These are phyloP conservation scores for Noctilio leporinus DNA, from an alignment of 2,113 vertebrate species.

Conservation along the genomic window DNA sequence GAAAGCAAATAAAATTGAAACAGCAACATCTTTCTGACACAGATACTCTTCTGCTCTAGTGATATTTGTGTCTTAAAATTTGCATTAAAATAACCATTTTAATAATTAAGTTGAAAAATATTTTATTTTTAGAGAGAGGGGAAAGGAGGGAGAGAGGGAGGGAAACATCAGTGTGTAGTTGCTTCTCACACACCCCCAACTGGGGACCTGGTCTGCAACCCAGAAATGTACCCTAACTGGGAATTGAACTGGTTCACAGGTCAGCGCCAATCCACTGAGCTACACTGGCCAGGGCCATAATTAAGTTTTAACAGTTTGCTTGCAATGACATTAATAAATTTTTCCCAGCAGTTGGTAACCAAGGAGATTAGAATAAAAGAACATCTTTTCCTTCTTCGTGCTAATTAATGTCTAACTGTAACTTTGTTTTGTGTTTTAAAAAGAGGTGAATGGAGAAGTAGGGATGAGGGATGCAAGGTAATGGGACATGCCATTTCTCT, in stretches of 20 bases:
- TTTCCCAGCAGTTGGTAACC: conserved; percentile 14
- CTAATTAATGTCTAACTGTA: conserved; percentile 59
- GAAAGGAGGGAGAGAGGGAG: no score
- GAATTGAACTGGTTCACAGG: no score
- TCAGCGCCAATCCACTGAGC: no score
- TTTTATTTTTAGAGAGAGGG: no score
- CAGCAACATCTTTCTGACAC: background rate
- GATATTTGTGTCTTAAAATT: background rate
- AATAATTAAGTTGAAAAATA: conserved; percentile 9
- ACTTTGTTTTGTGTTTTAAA: conserved; percentile 35
- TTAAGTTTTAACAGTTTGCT: conserved; percentile 22
- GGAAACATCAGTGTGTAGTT: no score
- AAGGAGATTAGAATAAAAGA: conserved; percentile 43
- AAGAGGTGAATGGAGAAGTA: background rate
- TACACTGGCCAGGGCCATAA: no score
- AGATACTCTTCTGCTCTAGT: conserved; percentile 17
- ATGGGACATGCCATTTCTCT: background rate
- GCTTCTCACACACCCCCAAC: no score
- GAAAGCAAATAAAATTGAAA: conserved; percentile 4
- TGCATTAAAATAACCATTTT: background rate
- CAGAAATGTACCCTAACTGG: no score
- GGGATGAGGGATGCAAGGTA: background rate
- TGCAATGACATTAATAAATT: background rate
- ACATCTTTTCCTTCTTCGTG: conserved; percentile 62
- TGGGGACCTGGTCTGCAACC: no score